Evolutionary conservation across 92 coral and sea anemone species (phyloP), one percentile per base, ranked within the genome.

Genomic region (Pocillopora meandrina): DNA sequence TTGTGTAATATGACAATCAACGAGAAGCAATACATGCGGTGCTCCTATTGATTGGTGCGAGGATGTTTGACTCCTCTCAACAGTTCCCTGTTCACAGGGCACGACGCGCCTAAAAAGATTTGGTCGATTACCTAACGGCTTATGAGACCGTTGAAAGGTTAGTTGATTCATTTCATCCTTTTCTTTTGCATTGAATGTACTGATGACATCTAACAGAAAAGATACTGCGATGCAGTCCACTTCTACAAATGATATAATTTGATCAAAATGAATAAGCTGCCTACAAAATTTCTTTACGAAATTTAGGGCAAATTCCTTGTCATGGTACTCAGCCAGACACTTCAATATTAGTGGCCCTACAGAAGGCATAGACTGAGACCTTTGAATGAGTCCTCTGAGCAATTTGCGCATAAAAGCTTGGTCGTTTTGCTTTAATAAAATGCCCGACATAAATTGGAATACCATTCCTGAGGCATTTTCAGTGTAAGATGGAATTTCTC

Each of bases 391-490:
- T 12, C 1, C 59, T 47, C 14, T 47, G 13, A 21, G 70, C 23
- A 77, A 19, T 63, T 77, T 12, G 12, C 47, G 19, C 72, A 77
- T 77, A 3, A 77, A 56, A 35, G 19, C 23, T 4, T 20, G 42
- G 16, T 62, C 61, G 12, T 78, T 71, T 61, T 66, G 59, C 23
- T 61, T 72, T 2, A 85, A 72, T 67, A 82, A 3, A 56, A 86
- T 74, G 7, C 93, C 93, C 1, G 88, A 85, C 85, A 90, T 90
- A 33, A 90, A 86, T 60, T 78, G 88, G 33, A 77, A 12, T 36
- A 77, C 82, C 82, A 77, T 36, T 36, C 58, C 1, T 5, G 71
- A 47, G 7, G 49, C 71, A n/a, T 0, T 60, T 59, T 8, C 2
- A 8, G 2, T 19, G 26, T 26, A 1, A 26, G 52, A 2, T 42